Evolutionary conservation across 2,113 vertebrate species (phyloP), one percentile per base, ranked within the genome.

Genomic region (Urocolius indicus): DNA sequence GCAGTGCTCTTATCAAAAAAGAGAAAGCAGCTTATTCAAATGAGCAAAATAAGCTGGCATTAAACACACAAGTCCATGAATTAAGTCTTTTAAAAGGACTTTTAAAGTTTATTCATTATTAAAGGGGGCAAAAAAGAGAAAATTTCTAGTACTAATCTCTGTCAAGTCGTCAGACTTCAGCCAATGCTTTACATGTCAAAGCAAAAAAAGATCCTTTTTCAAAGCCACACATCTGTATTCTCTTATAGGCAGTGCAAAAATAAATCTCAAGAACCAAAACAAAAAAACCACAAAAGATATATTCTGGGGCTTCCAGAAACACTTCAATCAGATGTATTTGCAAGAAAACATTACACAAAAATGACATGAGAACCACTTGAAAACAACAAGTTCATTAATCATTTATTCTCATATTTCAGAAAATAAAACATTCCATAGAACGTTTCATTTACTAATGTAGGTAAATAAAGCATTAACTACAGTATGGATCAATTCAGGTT

Each of bases 381-480:
- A 63, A 75, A 11, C 43, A 71, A 46, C 13, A 66, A 18, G 8
- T 43, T 38, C 45, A 62, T 38, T 52, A 3, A 58, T 14, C 7
- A 52, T 48, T 57, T 34, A 54, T 38, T 82, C 46, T 30, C 22
- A 43, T 11, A 6, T 58, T 67, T 22, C 29, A 77, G 13, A 62
- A 91, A 59, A 52, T 1, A 1, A 57, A 22, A 17, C 3, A 16
- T 66, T 6, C 5, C 0, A 0, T 51, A 59, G 7, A 32, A 19
- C 20, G 27, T 23, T 38, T 12, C 36, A 32, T 15, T 34, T 73
- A 34, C 9, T 19, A 17, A 21, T 3, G 16, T 0, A 41, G 23
- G 21, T 69, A 75, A 93, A 63, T 20, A 74, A 36, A 63, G 6
- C 15, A 57, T 34, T 20, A 68, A 21, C 26, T 87, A 43, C 5